Conservation (phyloP, 2,888 invertebrate genomes). For the Xanthostigma xanthostigma region DNA sequence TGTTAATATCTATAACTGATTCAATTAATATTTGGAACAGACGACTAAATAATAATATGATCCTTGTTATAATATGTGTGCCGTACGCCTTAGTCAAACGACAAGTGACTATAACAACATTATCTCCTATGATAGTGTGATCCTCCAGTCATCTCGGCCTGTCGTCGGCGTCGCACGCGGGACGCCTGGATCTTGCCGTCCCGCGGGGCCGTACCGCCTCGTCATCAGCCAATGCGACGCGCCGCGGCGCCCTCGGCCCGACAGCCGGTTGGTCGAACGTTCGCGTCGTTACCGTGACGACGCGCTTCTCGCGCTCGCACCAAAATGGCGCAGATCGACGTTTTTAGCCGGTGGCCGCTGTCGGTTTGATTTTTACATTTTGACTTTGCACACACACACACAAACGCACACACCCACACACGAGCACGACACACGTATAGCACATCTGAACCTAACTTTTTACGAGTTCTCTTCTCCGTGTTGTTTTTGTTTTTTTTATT, state of each 20-base stretch:
- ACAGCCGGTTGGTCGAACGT: constrained; percentile 24
- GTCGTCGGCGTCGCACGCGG: constrained; percentile 27
- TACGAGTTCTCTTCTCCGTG: background rate
- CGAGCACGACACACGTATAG: no score
- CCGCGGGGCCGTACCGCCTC: constrained; percentile 17
- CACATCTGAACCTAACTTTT: background rate
- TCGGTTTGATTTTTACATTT: constrained; percentile 31
- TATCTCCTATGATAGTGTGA: constrained; percentile 31
- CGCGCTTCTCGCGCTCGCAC: constrained; percentile 26
- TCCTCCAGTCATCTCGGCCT: constrained; percentile 24
- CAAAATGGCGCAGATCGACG: constrained; percentile 26
- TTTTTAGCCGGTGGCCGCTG: constrained; percentile 20
- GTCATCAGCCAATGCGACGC: constrained; percentile 8
- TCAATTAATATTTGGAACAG: constrained; percentile 31
- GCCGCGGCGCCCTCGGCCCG: constrained; percentile 10
- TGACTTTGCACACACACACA: constrained; percentile 14
- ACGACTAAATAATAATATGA: constrained; percentile 4
- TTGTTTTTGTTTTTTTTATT: background rate
- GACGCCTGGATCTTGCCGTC: constrained; percentile 26
- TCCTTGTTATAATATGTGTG: constrained; percentile 12
- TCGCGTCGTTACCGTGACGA: constrained; percentile 28
- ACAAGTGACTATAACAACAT: constrained; percentile 34
- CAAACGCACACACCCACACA: no score
- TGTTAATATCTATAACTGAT: constrained; percentile 34
- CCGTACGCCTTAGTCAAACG: constrained; percentile 33